phyloP scores from a whole-genome alignment of 1,140 invertebrate species.

The Trialeurodes vaporariorum region DNA sequence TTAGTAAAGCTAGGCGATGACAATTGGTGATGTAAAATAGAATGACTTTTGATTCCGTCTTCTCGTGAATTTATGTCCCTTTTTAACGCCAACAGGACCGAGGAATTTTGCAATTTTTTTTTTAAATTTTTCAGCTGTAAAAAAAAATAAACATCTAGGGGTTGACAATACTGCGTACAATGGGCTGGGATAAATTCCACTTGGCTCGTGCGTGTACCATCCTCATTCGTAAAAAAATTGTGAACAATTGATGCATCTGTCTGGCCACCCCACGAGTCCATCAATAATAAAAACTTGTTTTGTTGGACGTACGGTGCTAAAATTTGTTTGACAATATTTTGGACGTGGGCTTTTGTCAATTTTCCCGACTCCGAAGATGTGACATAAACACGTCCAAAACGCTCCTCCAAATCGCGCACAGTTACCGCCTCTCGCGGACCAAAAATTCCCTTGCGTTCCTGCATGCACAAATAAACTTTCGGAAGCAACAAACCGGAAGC shows the following conservation, averaged over 20 bases:
- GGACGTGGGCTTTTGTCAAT: constrained; percentile 14
- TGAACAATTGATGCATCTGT: constrained; percentile 4
- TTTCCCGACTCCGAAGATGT: constrained; percentile 18
- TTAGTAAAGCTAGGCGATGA: constrained; percentile 13
- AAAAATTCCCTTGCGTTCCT: constrained; percentile 8
- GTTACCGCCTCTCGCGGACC: background rate
- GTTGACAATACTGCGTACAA: constrained; percentile 14
- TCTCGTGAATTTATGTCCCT: constrained; percentile 2
- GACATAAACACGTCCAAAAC: constrained; percentile 15
- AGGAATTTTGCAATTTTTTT: constrained; percentile 15
- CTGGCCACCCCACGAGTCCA: constrained; percentile 17
- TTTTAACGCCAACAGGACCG: constrained; percentile 5
- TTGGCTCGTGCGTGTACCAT: background rate
- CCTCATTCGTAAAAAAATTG: constrained; percentile 1
- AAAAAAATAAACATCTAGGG: constrained; percentile 11
- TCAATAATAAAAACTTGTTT: constrained; percentile 8
- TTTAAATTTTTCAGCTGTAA: constrained; percentile 12
- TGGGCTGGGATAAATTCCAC: constrained; percentile 12
- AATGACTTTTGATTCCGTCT: constrained; percentile 18
- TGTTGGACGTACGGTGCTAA: background rate
- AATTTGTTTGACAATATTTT: constrained; percentile 11
- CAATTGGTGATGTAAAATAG: constrained; percentile 18
- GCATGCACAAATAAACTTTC: constrained; percentile 11
- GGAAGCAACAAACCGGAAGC: constrained; percentile 20
- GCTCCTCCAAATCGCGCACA: background rate